Conservation (phyloP, 2,113 vertebrate genomes). For the Ageneiosus marmoratus region DNA sequence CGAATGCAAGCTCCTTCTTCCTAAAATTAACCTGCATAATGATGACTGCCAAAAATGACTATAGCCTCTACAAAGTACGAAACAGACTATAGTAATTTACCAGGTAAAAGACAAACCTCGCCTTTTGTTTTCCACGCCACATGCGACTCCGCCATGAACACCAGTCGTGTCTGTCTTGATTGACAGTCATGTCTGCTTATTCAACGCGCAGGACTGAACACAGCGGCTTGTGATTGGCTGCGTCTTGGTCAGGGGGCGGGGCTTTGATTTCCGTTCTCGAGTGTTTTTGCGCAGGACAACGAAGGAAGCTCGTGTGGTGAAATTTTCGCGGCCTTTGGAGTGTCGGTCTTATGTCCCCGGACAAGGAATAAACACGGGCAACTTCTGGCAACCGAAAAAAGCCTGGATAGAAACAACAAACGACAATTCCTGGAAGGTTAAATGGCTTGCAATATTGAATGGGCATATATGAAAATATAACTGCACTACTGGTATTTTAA, state of each 20-base stretch:
- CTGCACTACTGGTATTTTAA: conserved; percentile 40
- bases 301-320: conserved; percentile 35
- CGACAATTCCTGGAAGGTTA: conserved; percentile 27
- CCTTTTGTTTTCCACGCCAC: neutral
- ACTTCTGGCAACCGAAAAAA: conserved; percentile 21
- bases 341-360: conserved; percentile 31
- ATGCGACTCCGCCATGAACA: neutral
- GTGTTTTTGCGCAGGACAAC: conserved; percentile 48
- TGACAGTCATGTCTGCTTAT: conserved; percentile 40
- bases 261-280: conserved; percentile 1
- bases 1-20: neutral
- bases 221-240: conserved; percentile 38
- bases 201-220: neutral
- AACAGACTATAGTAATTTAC: neutral
- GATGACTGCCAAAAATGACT: neutral
- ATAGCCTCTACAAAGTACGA: neutral
- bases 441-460: conserved; percentile 49
- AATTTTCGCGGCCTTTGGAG: conserved; percentile 55
- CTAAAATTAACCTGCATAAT: neutral
- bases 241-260: conserved; percentile 28
- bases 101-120: neutral
- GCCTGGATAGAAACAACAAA: conserved; percentile 25
- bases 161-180: neutral
- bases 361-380: conserved; percentile 39
- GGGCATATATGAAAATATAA: conserved; percentile 23